phyloP scores from a whole-genome alignment of 1,140 invertebrate genomes.

The Eumeta japonica region DNA sequence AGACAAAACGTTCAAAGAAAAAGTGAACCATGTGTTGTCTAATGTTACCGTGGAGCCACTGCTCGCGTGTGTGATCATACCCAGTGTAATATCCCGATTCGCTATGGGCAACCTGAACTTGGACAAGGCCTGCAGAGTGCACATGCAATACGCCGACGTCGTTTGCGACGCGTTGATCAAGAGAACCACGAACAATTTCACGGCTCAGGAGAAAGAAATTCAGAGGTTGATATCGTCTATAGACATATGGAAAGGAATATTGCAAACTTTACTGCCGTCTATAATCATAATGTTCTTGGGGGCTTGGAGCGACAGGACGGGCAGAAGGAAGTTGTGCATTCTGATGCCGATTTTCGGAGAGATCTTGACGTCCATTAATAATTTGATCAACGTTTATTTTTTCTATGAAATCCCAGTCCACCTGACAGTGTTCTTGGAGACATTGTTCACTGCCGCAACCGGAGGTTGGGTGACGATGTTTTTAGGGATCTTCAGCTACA shows the following conservation, averaged over 20 bases:
- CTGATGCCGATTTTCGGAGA: constrained; percentile 79
- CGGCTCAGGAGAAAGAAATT: constrained; percentile 49
- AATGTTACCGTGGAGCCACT: constrained; percentile 61
- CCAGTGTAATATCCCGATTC: constrained; percentile 57
- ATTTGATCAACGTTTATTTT: constrained; percentile 77
- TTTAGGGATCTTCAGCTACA: constrained; percentile 88
- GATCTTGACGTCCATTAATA: constrained; percentile 70
- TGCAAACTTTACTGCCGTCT: constrained; percentile 59
- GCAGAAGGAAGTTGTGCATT: constrained; percentile 78
- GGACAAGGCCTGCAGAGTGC: constrained; percentile 64
- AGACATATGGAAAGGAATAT: constrained; percentile 56
- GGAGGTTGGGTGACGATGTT: constrained; percentile 86
- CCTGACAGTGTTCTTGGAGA: constrained; percentile 63
- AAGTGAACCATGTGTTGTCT: constrained; percentile 28
- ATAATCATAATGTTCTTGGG: constrained; percentile 63
- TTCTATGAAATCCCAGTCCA: constrained; percentile 75
- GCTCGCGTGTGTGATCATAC: constrained; percentile 58
- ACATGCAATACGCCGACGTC: constrained; percentile 51
- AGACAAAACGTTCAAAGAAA: constrained; percentile 32
- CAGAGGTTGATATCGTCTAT: constrained; percentile 59
- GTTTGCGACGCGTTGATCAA: constrained; percentile 56
- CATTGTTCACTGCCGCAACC: constrained; percentile 72
- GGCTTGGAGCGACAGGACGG: constrained; percentile 67
- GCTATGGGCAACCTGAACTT: constrained; percentile 61
- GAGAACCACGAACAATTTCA: constrained; percentile 44